phyloP scores from a whole-genome alignment of 2,797 vertebrate species.

The Sebastes matsubarae region DNA sequence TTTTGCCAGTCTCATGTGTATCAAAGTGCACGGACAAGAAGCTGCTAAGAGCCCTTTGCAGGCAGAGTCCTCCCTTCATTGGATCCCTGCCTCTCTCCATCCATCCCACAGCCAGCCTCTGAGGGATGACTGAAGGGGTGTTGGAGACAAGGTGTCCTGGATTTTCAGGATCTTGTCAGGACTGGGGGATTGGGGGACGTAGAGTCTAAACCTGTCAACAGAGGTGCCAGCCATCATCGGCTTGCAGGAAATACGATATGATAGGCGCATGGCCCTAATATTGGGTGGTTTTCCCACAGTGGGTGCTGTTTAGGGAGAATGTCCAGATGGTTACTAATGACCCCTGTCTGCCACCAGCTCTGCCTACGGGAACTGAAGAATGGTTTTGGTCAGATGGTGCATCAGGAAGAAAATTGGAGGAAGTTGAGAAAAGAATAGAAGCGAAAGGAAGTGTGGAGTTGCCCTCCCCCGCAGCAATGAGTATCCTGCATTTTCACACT shows the following conservation, averaged over 20 bases:
- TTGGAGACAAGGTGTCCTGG: conserved; percentile 48
- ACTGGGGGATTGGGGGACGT: conserved; percentile 35
- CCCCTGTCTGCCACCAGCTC: conserved; percentile 58
- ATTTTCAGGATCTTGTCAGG: conserved; percentile 56
- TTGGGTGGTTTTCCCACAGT: conserved; percentile 58
- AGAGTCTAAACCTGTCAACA: conserved; percentile 70
- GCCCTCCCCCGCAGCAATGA: conserved; percentile 48
- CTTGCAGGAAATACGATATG: conserved; percentile 65
- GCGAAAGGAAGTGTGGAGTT: conserved; percentile 38
- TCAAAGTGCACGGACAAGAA: conserved; percentile 45
- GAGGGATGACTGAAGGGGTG: conserved; percentile 45
- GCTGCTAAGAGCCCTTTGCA: conserved; percentile 57
- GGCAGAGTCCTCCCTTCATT: conserved; percentile 20
- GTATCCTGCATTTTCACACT: conserved; percentile 55
- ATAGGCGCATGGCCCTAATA: conserved; percentile 57
- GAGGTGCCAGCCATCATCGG: conserved; percentile 60
- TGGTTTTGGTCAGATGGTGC: conserved; percentile 37
- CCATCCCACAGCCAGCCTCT: conserved; percentile 35
- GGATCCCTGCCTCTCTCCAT: conserved; percentile 26
- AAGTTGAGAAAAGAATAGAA: conserved; percentile 20
- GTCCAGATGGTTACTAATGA: conserved; percentile 70
- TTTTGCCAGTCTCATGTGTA: conserved; percentile 40
- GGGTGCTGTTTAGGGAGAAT: conserved; percentile 53
- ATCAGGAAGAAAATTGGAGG: conserved; percentile 1
- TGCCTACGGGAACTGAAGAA: conserved; percentile 48